Conservation (phyloP, 2,113 vertebrate genomes). For the Rhinolophus sinicus region DNA sequence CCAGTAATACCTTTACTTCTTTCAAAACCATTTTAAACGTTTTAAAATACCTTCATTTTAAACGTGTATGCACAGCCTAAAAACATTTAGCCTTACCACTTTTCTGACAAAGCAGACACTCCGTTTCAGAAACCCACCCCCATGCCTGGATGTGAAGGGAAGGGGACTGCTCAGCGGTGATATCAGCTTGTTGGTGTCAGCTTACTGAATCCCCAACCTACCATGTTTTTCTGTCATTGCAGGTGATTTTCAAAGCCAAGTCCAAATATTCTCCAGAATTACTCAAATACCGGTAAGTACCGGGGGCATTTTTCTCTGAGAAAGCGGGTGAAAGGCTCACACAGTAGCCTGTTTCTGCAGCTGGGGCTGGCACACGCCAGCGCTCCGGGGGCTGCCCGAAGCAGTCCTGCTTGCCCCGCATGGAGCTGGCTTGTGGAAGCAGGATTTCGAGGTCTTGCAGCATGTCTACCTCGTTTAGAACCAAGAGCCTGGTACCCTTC, state of each 20-base stretch:
- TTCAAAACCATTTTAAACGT: not conserved
- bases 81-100: not conserved
- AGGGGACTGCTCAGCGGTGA: rapidly evolving
- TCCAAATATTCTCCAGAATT: constrained; percentile 95
- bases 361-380: no score
- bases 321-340: not conserved
- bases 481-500: not conserved
- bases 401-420: not conserved
- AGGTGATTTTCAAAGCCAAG: constrained; percentile 98
- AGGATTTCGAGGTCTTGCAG: not conserved
- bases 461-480: not conserved
- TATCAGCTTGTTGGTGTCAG: rapidly evolving
- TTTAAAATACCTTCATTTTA: not conserved
- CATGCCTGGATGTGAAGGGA: rapidly evolving
- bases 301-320: not conserved
- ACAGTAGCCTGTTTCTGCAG: rapidly evolving
- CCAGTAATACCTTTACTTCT: not conserved
- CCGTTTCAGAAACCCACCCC: not conserved
- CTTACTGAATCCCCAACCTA: not conserved
- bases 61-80: not conserved
- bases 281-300: constrained; percentile 92
- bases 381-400: not conserved
- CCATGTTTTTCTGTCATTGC: constrained; percentile 69
- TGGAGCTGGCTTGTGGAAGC: not conserved
- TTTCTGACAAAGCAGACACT: not conserved